Base-by-base conservation (phyloP, 1,140 invertebrate genomes). In the Neodiprion pinetum region DNA sequence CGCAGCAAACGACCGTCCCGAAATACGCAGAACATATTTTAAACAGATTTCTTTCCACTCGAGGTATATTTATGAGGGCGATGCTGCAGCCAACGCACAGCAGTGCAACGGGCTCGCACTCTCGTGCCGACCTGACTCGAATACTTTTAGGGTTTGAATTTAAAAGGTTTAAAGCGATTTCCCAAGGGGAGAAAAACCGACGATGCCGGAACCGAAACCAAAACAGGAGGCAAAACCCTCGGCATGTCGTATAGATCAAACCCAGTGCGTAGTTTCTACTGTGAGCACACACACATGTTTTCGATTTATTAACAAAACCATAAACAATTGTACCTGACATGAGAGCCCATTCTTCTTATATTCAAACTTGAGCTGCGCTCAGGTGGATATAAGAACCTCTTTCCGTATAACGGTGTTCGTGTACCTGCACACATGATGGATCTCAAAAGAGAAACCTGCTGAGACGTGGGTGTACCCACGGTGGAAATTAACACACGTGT, bases 121-220 rank as follows among this genome's bases (percentile, higher is more conserved):
- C 70, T 65, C 66, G 47, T 66, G 49, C 12, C 48, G 14, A 68
- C 72, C 74, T 70, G 21, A 40, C 78, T 72, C 74, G 75, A 74
- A 79, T 76, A 77, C 75, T 76, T 76, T 79, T 77, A 71, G 71
- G 70, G 70, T 77, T 73, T 80, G 78, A 86, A 84, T 89, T 87
- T 88, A 87, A 89, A 89, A 87, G 86, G 88, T 88, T 88, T 87
- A 87, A 86, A 87, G 73, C 88, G 87, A 89, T 89, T 89, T 89
- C 87, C 86, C 86, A 79, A 72, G 84, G 83, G 86, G 80, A 82
- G 80, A 79, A 71, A 74, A 67, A 75, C 78, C 81, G 11, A 69
- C 21, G 12, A 23, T 21, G 21, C 67, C 11, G 11, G 53, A 61
- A 61, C 53, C 53, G 53, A 61, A 61, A 61, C 53, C 53, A 61